phyloP scores from a whole-genome alignment of 2,113 vertebrate species.

The Oncorhynchus tshawytscha region DNA sequence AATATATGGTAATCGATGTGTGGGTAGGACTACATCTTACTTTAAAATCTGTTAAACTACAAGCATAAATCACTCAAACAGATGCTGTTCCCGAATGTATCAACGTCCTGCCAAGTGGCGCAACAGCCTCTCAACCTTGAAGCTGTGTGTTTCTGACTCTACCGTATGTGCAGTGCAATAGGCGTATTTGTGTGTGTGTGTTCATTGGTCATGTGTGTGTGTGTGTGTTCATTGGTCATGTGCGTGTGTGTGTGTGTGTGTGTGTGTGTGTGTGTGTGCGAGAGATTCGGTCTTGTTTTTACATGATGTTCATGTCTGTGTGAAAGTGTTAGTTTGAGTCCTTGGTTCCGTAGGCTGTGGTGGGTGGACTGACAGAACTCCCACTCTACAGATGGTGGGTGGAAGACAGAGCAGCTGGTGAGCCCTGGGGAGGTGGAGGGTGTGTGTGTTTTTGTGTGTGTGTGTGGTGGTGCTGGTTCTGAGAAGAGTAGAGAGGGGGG shows the following conservation, averaged over 20 bases:
- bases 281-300: background rate
- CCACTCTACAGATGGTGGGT: slow-evolving; percentile 45
- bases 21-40: too few species aligned
- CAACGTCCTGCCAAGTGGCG: too few species aligned
- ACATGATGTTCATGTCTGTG: background rate
- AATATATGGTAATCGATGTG: too few species aligned
- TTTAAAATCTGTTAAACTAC: too few species aligned
- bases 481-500: slow-evolving; percentile 1
- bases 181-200: too few species aligned
- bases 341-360: background rate
- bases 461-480: slow-evolving; percentile 19
- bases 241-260: background rate
- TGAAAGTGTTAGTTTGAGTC: background rate
- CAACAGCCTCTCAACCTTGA: too few species aligned
- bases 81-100: too few species aligned
- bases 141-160: background rate
- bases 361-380: slow-evolving; percentile 31
- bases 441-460: slow-evolving; percentile 26
- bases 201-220: too few species aligned
- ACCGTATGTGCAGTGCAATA: background rate
- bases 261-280: too few species aligned
- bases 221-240: background rate
- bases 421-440: slow-evolving; percentile 5
- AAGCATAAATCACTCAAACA: too few species aligned
- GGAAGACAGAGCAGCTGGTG: slow-evolving; percentile 29